Evolutionary conservation across 2,888 invertebrate species (phyloP).

Genomic region (Cantharis rustica): DNA sequence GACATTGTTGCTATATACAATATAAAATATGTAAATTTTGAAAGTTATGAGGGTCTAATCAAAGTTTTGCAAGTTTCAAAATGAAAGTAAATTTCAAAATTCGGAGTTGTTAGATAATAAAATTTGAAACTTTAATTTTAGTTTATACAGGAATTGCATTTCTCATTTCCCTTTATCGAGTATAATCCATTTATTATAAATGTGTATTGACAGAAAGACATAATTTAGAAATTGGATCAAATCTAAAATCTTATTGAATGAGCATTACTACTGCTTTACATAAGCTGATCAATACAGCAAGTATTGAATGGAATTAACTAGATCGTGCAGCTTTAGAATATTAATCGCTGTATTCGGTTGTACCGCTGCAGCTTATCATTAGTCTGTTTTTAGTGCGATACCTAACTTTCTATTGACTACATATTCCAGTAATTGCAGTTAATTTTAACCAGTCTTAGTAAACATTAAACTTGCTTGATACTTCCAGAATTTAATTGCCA

Average conservation of each 20-base stretch:
- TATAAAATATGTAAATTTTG: not conserved
- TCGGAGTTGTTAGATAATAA: not conserved
- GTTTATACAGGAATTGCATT: not conserved
- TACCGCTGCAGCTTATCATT: conserved; percentile 27
- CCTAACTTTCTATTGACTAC: conserved; percentile 15
- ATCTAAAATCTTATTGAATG: conserved; percentile 15
- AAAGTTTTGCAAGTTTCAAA: not conserved
- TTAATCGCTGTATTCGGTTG: conserved; percentile 27
- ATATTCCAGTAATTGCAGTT: not conserved
- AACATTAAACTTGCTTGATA: not conserved
- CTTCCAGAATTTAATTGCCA: not conserved
- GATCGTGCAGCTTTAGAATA: conserved; percentile 22
- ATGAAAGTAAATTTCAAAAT: not conserved
- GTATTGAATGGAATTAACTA: conserved; percentile 30
- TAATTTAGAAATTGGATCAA: conserved; percentile 15
- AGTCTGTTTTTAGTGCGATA: conserved; percentile 23
- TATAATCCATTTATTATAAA: conserved; percentile 3
- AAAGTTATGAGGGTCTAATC: not conserved
- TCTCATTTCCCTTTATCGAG: not conserved
- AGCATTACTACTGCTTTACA: conserved; percentile 18
- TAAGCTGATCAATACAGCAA: conserved; percentile 24
- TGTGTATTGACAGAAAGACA: not conserved
- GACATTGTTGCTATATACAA: not conserved
- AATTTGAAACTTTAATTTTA: not conserved
- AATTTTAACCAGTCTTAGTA: not conserved